Base-by-base conservation (phyloP, 2,113 vertebrate species). In the Zosterops pallidus region DNA sequence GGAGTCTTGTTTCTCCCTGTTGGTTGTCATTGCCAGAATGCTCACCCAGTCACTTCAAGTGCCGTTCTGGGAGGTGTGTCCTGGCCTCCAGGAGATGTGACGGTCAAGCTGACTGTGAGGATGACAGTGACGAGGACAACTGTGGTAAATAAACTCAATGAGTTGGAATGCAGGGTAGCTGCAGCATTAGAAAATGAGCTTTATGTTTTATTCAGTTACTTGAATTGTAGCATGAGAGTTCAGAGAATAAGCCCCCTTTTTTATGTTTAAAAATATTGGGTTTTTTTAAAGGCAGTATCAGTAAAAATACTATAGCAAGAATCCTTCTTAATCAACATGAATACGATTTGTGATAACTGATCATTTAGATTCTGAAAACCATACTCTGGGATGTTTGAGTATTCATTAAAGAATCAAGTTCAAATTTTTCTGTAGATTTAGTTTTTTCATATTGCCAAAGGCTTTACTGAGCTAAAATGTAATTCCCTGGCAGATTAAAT, bases 41-140 rank as follows among this genome's bases (percentile, higher is more conserved):
- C 72, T 99, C 99, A 13, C 99, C 99, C 14, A 99, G 98, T 44
- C 99, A 99, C 97, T 99, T 99, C 97, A 99, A 99, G 95, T 99
- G 99, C 64, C 97, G 89, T 12, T 99, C 99, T 0, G 99, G 99
- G 12, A 97, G 99, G 42, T 99, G 99, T 44, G 98, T 99, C 42
- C 97, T 99, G 92, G 98, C 98, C 6, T 98, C 98, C 93, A 99
- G 99, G 79, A 98, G 98, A 75, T 99, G 99, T 41, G 99, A 99
- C 20, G 99, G 99, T 35, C 98, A 99, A 84, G 97, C 98, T 68
- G 99, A 99, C 96, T 99, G 99, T 82, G 99, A 99, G 9, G 99
- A 99, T 86, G 98, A 98, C n/a, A 99, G 99, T 17, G 99, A 99
- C 41, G 99, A 99, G 93, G 98, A 99, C 55, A 97, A 98, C 96